Evolutionary conservation across 2,113 vertebrate species (phyloP).

Genomic region (Halcyon malimbica): DNA sequence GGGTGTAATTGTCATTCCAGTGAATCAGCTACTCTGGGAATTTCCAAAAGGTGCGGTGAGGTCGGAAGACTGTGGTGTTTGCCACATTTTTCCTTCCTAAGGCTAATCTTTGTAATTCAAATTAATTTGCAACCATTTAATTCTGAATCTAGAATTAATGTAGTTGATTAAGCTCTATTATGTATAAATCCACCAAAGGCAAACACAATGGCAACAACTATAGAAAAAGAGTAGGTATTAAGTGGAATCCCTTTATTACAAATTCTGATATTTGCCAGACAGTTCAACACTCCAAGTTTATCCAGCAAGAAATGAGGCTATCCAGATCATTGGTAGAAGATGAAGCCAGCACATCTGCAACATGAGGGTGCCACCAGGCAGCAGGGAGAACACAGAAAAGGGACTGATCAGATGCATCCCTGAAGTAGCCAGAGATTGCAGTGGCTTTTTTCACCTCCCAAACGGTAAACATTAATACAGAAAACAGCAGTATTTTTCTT

Average conservation of each 20-base stretch:
- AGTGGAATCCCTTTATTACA: neutral
- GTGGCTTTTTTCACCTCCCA: neutral
- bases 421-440: neutral
- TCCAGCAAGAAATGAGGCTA: neutral
- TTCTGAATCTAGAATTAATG: conserved; percentile 31
- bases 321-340: neutral
- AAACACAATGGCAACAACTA: neutral
- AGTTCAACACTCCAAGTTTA: neutral
- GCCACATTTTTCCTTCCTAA: conserved; percentile 58
- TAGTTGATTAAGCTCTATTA: conserved; percentile 25
- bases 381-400: neutral
- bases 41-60: conserved; percentile 65
- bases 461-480: neutral
- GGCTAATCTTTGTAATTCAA: conserved; percentile 42
- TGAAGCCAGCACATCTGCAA: neutral
- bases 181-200: conserved; percentile 7
- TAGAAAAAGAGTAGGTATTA: conserved; percentile 16
- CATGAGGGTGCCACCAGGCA: neutral
- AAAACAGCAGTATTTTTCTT: neutral
- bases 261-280: neutral
- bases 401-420: neutral
- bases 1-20: conserved; percentile 28
- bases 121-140: conserved; percentile 52
- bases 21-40: conserved; percentile 68
- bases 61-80: neutral